These are phyloP conservation scores for Eleginops maclovinus DNA, from an alignment of 2,113 vertebrate genomes.

Conservation along the genomic window DNA sequence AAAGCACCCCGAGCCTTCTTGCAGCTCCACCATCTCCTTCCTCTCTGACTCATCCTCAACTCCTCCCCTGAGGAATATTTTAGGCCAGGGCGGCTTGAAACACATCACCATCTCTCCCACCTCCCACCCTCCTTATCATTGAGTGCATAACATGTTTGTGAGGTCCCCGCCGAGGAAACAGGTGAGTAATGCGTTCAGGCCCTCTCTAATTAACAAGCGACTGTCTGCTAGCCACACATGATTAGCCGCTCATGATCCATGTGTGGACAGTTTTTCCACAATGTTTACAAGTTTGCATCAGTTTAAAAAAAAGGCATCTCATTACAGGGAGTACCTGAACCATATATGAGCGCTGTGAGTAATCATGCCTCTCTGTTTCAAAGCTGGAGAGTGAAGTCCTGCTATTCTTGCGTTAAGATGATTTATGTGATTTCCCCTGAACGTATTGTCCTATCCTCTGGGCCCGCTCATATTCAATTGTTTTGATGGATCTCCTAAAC, in stretches of 20 bases:
- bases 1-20: conserved; percentile 9
- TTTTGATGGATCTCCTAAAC: conserved; percentile 78
- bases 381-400: conserved; percentile 26
- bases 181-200: conserved; percentile 71
- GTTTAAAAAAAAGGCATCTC: conserved; percentile 42
- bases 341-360: conserved; percentile 53
- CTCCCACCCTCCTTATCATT: conserved; percentile 16
- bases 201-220: conserved; percentile 79
- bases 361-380: conserved; percentile 59
- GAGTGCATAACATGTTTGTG: conserved; percentile 30
- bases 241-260: conserved; percentile 73
- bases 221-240: conserved; percentile 71
- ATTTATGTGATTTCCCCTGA: conserved; percentile 77
- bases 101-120: conserved; percentile 26
- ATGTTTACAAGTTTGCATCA: conserved; percentile 32
- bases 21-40: conserved; percentile 30
- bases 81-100: conserved; percentile 29
- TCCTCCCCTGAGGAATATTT: conserved; percentile 53
- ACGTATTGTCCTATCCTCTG: conserved; percentile 57
- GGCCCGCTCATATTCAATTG: conserved; percentile 72
- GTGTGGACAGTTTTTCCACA: background rate
- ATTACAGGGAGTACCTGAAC: conserved; percentile 29
- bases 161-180: conserved; percentile 72
- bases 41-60: conserved; percentile 51
- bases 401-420: conserved; percentile 50